Evolutionary conservation across 1,140 invertebrate genomes (phyloP).

Genomic region (Papilio helenus): DNA sequence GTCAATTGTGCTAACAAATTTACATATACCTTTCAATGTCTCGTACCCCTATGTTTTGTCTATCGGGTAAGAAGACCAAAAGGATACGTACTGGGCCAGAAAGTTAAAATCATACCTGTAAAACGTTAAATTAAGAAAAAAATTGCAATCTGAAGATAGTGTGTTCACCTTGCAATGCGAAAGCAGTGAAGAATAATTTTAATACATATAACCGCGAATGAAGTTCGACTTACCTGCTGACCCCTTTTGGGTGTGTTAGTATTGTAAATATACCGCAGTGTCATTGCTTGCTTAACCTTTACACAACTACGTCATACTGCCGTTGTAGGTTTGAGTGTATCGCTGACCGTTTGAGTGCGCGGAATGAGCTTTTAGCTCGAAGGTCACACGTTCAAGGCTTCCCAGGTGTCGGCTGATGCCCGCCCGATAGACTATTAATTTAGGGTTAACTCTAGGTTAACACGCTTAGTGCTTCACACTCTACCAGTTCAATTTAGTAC

Average conservation of each 20-base stretch:
- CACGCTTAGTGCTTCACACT: background rate
- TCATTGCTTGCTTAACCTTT: slow-evolving; percentile 15
- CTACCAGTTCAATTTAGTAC: background rate
- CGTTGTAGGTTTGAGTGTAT: slow-evolving; percentile 10
- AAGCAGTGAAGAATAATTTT: background rate
- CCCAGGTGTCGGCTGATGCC: slow-evolving; percentile 20
- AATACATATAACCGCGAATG: background rate
- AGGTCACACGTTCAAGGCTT: slow-evolving; percentile 15
- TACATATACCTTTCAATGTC: too few species aligned
- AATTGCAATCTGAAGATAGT: background rate
- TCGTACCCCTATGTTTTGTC: too few species aligned
- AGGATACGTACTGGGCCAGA: too few species aligned
- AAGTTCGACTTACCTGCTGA: background rate
- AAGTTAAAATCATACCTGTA: too few species aligned
- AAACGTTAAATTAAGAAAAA: too few species aligned
- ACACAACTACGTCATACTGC: slow-evolving; percentile 3
- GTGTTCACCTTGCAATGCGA: background rate
- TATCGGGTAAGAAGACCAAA: too few species aligned
- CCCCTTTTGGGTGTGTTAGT: background rate
- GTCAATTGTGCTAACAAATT: too few species aligned
- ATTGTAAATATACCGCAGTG: slow-evolving; percentile 13
- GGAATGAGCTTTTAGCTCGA: slow-evolving; percentile 30
- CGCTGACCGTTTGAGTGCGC: slow-evolving; percentile 1
- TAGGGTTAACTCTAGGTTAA: slow-evolving; percentile 7
- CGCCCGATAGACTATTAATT: slow-evolving; percentile 13